These are phyloP conservation scores for Trididemnum miniatum DNA, from an alignment of 23 tunicate genomes.

Conservation along the genomic window DNA sequence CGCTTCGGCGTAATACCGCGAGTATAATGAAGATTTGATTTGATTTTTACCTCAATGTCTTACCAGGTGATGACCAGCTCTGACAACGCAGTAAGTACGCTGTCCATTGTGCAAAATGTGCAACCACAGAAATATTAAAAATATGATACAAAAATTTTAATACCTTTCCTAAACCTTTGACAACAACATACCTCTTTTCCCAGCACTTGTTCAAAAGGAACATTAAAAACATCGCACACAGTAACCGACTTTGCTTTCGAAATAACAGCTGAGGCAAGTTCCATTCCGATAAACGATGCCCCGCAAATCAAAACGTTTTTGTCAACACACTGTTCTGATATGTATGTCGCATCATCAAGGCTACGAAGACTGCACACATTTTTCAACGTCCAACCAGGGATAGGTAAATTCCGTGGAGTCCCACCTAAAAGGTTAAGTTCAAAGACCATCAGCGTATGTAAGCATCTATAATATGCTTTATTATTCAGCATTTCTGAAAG, in stretches of 20 bases:
- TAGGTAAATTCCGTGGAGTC: slow-evolving; percentile 65
- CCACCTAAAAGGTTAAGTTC: slow-evolving; percentile 51
- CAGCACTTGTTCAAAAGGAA: slow-evolving; percentile 78
- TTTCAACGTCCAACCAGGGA: slow-evolving; percentile 86
- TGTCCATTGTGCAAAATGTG: no score
- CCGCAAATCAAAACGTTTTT: slow-evolving; percentile 82
- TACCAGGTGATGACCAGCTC: no score
- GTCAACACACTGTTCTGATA: slow-evolving; percentile 34
- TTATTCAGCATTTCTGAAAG: not conserved
- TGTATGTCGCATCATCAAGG: slow-evolving; percentile 69
- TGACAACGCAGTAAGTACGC: no score
- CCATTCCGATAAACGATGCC: slow-evolving; percentile 96
- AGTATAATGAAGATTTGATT: no score
- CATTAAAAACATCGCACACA: slow-evolving; percentile 82
- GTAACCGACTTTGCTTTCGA: slow-evolving; percentile 59
- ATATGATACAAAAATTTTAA: no score
- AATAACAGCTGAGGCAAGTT: slow-evolving; percentile 73
- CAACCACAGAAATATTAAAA: no score
- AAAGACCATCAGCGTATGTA: no score
- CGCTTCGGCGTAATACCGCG: no score
- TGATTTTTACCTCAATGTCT: no score
- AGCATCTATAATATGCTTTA: not conserved
- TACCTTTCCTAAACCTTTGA: no score
- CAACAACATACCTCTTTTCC: slow-evolving; percentile 65
- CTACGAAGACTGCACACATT: slow-evolving; percentile 77